Percentiles rank a stretch among this genome's conserved stretches.
Evolutionary conservation across 2,888 invertebrate genomes (phyloP).

Genomic region (Cerceris rybyensis): DNA sequence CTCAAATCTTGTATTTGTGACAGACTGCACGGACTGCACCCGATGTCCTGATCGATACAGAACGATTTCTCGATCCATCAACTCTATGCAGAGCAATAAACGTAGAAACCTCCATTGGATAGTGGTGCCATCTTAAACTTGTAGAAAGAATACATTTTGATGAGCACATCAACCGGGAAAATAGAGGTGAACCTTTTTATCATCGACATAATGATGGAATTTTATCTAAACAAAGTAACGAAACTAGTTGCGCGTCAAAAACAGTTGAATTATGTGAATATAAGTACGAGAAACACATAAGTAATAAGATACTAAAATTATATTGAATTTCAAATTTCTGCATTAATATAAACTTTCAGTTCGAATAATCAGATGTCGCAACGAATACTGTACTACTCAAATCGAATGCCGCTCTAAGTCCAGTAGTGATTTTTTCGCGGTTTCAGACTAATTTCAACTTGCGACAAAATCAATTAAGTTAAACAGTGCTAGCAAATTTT

Average conservation of each 20-base stretch:
- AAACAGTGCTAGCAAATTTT: no score
- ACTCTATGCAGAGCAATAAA: constrained; percentile 15
- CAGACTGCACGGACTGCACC: constrained; percentile 24
- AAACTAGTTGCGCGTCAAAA: background rate
- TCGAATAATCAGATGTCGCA: background rate
- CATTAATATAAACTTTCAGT: background rate
- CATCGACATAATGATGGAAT: background rate
- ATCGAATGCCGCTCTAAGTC: background rate
- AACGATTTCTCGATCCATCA: constrained; percentile 60
- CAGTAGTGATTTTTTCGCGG: background rate
- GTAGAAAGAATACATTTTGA: background rate
- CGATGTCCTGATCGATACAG: constrained; percentile 57
- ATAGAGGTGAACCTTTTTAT: background rate
- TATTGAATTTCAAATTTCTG: background rate
- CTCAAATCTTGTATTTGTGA: constrained; percentile 21
- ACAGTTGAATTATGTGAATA: no score
- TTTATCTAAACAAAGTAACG: background rate
- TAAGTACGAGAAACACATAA: background rate
- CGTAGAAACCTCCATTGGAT: background rate
- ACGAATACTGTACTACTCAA: background rate
- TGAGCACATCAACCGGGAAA: background rate
- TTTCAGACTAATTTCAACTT: background rate
- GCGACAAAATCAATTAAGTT: no score
- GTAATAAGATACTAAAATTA: background rate
- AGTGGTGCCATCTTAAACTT: constrained; percentile 11